Evolutionary conservation across 2,888 invertebrate genomes (phyloP).

Genomic region (Camponotus fellah): DNA sequence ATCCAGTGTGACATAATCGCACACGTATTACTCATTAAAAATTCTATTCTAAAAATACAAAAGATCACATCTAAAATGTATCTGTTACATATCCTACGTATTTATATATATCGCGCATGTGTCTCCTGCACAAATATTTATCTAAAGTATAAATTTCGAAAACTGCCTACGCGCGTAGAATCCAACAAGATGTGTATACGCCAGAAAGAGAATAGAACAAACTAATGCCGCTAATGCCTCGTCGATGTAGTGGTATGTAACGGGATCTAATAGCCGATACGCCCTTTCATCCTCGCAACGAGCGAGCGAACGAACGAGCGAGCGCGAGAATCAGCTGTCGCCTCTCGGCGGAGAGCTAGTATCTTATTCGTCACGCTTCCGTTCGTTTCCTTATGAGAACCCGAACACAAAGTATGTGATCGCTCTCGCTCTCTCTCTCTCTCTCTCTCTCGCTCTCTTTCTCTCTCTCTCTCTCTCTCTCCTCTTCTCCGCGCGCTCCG

Average conservation of each 20-base stretch:
- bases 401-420: not conserved
- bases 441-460: slow-evolving; percentile 14
- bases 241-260: slow-evolving; percentile 45
- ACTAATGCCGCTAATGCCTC: slow-evolving; percentile 49
- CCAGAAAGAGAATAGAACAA: slow-evolving; percentile 43
- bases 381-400: slow-evolving; percentile 43
- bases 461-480: slow-evolving; percentile 20
- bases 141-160: not conserved
- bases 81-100: not conserved
- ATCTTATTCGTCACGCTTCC: slow-evolving; percentile 44
- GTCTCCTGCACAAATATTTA: not conserved
- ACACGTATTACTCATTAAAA: not conserved
- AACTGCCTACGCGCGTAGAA: not conserved
- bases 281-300: slow-evolving; percentile 46
- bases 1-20: not conserved
- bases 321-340: slow-evolving; percentile 34
- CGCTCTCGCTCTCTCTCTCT: slow-evolving; percentile 2
- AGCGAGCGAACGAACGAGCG: slow-evolving; percentile 24
- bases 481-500: not conserved
- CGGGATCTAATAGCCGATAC: slow-evolving; percentile 46
- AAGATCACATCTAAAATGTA: not conserved
- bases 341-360: slow-evolving; percentile 29
- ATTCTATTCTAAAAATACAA: not conserved
- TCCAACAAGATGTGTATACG: slow-evolving; percentile 7
- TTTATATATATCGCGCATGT: not conserved